phyloP scores from a whole-genome alignment of 2,888 invertebrate genomes.

The Rosalia funebris region DNA sequence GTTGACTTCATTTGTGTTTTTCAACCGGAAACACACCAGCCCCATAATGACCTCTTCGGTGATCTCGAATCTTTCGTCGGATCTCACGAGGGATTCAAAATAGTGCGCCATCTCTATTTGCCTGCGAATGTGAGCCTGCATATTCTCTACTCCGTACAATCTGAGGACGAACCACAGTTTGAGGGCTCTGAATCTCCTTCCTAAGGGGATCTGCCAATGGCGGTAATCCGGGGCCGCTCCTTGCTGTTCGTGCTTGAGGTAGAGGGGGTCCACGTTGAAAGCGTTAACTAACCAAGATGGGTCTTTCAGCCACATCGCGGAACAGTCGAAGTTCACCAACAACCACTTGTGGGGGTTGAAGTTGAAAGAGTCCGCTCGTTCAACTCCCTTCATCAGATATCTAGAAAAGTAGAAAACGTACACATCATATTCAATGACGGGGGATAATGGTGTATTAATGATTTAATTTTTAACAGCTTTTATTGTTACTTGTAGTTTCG shows the following conservation, averaged over 20 bases:
- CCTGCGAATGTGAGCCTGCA: slow-evolving; percentile 87
- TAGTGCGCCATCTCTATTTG: slow-evolving; percentile 88
- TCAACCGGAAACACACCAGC: slow-evolving; percentile 94
- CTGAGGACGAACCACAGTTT: slow-evolving; percentile 97
- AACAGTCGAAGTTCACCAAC: slow-evolving; percentile 99
- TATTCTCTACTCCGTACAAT: slow-evolving; percentile 86
- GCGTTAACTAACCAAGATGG: slow-evolving; percentile 92
- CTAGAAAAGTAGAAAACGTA: too few relatives aligned
- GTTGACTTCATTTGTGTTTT: slow-evolving; percentile 84
- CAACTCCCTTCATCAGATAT: slow-evolving; percentile 86
- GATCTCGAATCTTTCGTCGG: slow-evolving; percentile 89
- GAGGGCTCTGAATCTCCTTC: slow-evolving; percentile 89
- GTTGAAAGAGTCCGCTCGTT: slow-evolving; percentile 95
- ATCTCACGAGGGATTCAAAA: slow-evolving; percentile 81
- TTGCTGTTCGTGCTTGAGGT: slow-evolving; percentile 93
- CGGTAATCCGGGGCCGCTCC: slow-evolving; percentile 92
- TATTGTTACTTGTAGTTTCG: too few relatives aligned
- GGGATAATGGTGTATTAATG: background rate
- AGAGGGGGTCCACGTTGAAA: slow-evolving; percentile 96
- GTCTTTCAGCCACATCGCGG: slow-evolving; percentile 95
- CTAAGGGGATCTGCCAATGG: slow-evolving; percentile 97
- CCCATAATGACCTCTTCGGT: slow-evolving; percentile 91
- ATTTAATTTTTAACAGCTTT: too few relatives aligned
- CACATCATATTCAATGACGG: too few relatives aligned
- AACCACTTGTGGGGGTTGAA: slow-evolving; percentile 99